phyloP scores from a whole-genome alignment of 30 jellyfish, hydroid and myxozoan genomes.

The Aurelia coerulea region DNA sequence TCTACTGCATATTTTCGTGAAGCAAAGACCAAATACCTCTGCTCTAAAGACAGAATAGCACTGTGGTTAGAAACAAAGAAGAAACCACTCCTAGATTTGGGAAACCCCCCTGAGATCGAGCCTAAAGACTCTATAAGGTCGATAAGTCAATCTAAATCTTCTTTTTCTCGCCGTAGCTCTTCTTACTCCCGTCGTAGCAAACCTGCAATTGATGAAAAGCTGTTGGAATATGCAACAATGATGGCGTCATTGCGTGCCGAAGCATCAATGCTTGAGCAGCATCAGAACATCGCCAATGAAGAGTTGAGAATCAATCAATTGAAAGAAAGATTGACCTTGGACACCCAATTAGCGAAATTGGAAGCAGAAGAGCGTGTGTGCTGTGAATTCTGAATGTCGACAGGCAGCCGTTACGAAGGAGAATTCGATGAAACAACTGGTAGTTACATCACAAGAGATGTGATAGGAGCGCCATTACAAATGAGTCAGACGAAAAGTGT shows the following conservation, averaged over 20 bases:
- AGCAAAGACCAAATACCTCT: neutral
- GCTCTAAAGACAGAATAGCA: neutral
- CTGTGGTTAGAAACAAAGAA: neutral
- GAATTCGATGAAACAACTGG: too few species aligned
- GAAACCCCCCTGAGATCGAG: conserved; percentile 11
- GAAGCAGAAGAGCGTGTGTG: too few species aligned
- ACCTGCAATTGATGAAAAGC: conserved; percentile 12
- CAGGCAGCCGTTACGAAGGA: too few species aligned
- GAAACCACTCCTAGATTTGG: neutral
- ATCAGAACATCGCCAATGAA: neutral
- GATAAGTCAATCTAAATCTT: neutral
- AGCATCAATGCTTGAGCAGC: conserved; percentile 7
- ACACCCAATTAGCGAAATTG: too few species aligned
- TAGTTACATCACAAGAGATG: too few species aligned
- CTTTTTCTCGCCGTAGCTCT: conserved; percentile 1
- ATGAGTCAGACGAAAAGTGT: too few species aligned
- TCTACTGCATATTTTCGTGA: neutral
- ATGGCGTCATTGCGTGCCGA: conserved; percentile 21
- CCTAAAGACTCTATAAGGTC: neutral
- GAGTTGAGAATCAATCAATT: conserved; percentile 10
- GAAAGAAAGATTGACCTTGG: too few species aligned
- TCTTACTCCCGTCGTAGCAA: neutral
- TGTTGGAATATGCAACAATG: neutral
- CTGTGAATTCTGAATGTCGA: too few species aligned
- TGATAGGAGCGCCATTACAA: too few species aligned